Evolutionary conservation across 2,113 vertebrate species (phyloP).

Genomic region (Labeo rohita): DNA sequence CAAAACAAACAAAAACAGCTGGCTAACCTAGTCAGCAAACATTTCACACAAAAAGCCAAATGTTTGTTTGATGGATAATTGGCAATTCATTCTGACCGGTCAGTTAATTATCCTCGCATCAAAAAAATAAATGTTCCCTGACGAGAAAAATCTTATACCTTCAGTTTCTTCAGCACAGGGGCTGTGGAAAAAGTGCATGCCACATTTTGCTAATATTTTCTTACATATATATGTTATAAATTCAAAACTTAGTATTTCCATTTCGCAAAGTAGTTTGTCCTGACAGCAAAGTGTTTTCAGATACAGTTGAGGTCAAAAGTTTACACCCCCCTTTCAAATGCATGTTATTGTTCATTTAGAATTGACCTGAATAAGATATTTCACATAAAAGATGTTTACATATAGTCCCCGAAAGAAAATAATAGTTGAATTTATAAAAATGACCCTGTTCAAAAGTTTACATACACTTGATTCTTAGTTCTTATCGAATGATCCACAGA

Average conservation of each 20-base stretch:
- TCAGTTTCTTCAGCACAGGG: background rate
- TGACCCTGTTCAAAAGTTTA: no score
- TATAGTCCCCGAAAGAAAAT: no score
- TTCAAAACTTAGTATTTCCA: background rate
- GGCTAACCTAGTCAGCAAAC: conserved; percentile 42
- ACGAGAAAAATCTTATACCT: background rate
- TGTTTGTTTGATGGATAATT: background rate
- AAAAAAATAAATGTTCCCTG: background rate
- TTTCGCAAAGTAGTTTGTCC: background rate
- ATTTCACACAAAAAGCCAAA: conserved; percentile 18
- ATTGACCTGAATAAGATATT: no score
- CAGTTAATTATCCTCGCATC: background rate
- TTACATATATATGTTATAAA: background rate
- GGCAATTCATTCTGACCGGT: background rate
- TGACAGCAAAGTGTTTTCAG: background rate
- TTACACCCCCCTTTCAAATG: no score
- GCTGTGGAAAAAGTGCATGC: background rate
- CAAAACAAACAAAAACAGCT: conserved; percentile 3
- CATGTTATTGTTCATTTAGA: no score
- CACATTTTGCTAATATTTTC: background rate
- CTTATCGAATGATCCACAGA: no score
- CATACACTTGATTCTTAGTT: no score
- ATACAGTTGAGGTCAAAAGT: no score
- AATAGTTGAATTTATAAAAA: no score
- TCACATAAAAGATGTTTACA: no score